These are phyloP conservation scores for Drosophila engyochracea DNA, from an alignment of 2,888 invertebrate species.

Conservation along the genomic window DNA sequence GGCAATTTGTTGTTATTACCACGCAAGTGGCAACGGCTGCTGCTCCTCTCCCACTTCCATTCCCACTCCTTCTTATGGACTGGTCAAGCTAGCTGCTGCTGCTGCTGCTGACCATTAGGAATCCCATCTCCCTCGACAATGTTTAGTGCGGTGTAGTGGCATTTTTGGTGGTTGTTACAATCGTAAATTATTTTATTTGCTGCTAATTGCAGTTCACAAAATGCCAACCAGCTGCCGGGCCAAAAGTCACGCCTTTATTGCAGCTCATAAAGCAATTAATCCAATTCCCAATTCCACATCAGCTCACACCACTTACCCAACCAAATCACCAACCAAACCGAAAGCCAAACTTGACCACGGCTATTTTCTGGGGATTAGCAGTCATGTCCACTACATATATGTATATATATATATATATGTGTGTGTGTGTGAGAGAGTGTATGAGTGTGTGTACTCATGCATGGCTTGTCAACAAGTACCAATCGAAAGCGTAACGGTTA, in stretches of 20 bases:
- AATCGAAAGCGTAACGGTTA: conserved; percentile 27
- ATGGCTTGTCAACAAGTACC: conserved; percentile 58
- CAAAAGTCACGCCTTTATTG: conserved; percentile 69
- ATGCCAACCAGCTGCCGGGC: conserved; percentile 53
- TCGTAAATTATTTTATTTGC: conserved; percentile 82
- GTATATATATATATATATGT: not conserved
- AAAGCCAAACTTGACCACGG: conserved; percentile 62
- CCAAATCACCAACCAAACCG: conserved; percentile 16
- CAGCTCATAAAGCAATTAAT: conserved; percentile 81
- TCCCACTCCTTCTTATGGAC: not conserved
- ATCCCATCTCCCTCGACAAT: not conserved
- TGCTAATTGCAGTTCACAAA: conserved; percentile 79
- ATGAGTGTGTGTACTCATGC: conserved; percentile 1
- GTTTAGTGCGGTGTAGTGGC: conserved; percentile 42
- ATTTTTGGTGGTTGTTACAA: conserved; percentile 66
- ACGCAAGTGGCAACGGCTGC: conserved; percentile 48
- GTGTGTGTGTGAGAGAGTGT: not conserved
- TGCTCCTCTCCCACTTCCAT: not conserved
- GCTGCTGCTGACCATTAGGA: conserved; percentile 20
- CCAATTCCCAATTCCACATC: conserved; percentile 18
- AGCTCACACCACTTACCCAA: not conserved
- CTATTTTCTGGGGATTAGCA: conserved; percentile 70
- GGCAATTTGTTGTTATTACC: conserved; percentile 71
- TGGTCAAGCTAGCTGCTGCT: not conserved
- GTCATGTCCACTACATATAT: conserved; percentile 9